Conservation (phyloP, 2,797 vertebrate genomes). For the Centropyge bicolor region DNA sequence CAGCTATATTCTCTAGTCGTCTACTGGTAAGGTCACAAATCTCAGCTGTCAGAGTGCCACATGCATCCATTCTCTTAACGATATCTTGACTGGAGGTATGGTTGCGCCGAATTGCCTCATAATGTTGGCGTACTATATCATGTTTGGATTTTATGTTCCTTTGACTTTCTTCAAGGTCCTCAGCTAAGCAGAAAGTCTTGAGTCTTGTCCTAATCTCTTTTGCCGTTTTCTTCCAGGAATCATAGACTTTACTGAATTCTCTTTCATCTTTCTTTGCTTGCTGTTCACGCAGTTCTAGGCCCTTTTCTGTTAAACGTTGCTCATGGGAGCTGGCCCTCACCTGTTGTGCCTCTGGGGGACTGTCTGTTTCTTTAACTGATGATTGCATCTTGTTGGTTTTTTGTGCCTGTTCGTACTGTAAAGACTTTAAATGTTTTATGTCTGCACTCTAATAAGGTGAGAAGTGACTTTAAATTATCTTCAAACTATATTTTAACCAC, state of each 20-base stretch:
- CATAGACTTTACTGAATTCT: conserved; percentile 33
- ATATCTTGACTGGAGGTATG: conserved; percentile 23
- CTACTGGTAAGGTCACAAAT: conserved; percentile 37
- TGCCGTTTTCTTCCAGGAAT: conserved; percentile 31
- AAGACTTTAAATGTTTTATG: too few relatives aligned
- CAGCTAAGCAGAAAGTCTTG: conserved; percentile 38
- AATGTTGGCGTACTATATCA: conserved; percentile 5
- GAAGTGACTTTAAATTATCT: too few relatives aligned
- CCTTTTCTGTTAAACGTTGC: too few relatives aligned
- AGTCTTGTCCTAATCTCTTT: conserved; percentile 31
- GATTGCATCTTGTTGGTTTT: too few relatives aligned
- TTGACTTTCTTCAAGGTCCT: conserved; percentile 22
- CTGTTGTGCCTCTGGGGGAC: too few relatives aligned
- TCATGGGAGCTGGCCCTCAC: too few relatives aligned
- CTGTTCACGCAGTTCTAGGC: too few relatives aligned
- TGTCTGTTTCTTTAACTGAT: too few relatives aligned
- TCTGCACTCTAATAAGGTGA: too few relatives aligned
- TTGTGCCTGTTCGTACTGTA: too few relatives aligned
- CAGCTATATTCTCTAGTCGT: conserved; percentile 12
- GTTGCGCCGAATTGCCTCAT: conserved; percentile 42
- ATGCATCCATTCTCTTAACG: conserved; percentile 53
- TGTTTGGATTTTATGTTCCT: conserved; percentile 17
- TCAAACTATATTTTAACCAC: too few relatives aligned
- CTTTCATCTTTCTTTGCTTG: too few relatives aligned
- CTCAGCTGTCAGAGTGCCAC: conserved; percentile 33